Percentiles rank a stretch among this genome's conserved stretches.
Evolutionary conservation across 2,113 vertebrate species (phyloP).

Genomic region (Aldabrachelys gigantea): DNA sequence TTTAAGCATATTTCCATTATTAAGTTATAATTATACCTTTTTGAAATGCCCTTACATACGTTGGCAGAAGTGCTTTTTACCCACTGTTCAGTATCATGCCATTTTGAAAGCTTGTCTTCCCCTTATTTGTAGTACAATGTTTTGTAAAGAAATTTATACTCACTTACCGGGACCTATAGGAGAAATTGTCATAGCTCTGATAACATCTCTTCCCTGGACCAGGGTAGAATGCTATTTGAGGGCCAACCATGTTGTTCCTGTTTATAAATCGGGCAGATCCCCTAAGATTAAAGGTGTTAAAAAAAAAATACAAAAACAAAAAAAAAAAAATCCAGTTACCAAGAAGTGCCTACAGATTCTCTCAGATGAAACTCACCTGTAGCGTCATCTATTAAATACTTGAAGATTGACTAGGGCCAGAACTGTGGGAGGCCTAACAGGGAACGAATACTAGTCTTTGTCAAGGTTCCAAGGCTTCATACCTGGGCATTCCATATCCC

Average conservation of each 20-base stretch:
- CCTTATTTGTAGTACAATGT: rapidly evolving
- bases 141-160: not conserved
- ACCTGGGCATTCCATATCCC: constrained; percentile 86
- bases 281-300: constrained; percentile 61
- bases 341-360: constrained; percentile 8
- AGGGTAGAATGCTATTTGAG: constrained; percentile 79
- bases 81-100: rapidly evolving
- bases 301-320: not conserved
- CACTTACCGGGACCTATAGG: constrained; percentile 80
- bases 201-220: constrained; percentile 81
- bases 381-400: not conserved
- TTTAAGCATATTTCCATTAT: not conserved
- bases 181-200: constrained; percentile 82
- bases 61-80: not conserved
- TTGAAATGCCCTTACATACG: not conserved
- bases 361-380: not conserved
- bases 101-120: not conserved
- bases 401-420: not conserved
- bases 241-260: constrained; percentile 72
- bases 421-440: rapidly evolving
- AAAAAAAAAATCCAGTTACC: constrained; percentile 5
- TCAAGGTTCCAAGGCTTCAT: not conserved
- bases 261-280: constrained; percentile 79
- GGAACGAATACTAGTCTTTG: rapidly evolving
- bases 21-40: rapidly evolving